These are phyloP conservation scores for Ahaetulla prasina DNA, from an alignment of 2,113 vertebrate genomes.

Conservation along the genomic window DNA sequence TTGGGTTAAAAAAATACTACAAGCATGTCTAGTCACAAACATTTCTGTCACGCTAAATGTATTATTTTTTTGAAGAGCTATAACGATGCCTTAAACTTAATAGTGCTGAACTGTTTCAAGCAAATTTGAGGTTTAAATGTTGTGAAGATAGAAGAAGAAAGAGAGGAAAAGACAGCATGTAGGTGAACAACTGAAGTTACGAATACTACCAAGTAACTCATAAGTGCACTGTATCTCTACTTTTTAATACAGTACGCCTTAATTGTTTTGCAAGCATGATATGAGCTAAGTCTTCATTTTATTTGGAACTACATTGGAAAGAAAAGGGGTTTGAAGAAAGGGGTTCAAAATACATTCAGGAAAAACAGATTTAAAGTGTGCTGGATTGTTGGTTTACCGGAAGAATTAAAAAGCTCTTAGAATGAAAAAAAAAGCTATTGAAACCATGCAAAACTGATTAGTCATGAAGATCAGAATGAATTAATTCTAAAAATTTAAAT, in stretches of 20 bases:
- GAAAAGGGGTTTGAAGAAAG: neutral
- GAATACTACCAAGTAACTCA: neutral
- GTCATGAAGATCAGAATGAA: neutral
- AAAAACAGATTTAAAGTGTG: neutral
- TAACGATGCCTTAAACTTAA: neutral
- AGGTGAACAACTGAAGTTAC: neutral
- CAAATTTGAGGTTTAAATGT: neutral
- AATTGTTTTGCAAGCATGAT: neutral
- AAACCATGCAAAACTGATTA: neutral
- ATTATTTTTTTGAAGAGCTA: neutral
- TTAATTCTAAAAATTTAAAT: neutral
- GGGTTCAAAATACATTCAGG: neutral
- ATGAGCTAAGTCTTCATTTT: neutral
- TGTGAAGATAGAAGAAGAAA: neutral
- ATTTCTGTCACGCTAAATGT: neutral
- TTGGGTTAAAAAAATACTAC: neutral
- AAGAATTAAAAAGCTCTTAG: neutral
- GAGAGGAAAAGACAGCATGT: neutral
- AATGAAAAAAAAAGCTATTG: neutral
- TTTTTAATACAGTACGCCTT: neutral
- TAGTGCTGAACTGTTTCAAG: neutral
- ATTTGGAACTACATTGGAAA: neutral
- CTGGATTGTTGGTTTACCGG: neutral
- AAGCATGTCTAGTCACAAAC: neutral
- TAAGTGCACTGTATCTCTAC: neutral